Conservation (phyloP, 2,888 invertebrate genomes). For the Eudemis profundana region DNA sequence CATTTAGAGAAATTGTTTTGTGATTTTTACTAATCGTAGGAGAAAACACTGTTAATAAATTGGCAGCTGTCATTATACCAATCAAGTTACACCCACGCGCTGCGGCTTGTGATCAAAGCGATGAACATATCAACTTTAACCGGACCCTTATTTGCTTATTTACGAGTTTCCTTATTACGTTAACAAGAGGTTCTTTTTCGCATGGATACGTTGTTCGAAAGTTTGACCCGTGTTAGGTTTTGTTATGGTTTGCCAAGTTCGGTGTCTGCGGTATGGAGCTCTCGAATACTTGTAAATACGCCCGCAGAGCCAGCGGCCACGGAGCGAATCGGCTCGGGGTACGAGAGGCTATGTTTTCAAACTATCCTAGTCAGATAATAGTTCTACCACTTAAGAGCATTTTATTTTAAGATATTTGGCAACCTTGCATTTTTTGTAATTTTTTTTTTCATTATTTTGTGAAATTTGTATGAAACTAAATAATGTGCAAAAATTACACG, state of each 20-base stretch:
- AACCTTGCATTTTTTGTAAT: no score
- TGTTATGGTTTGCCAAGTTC: conserved; percentile 63
- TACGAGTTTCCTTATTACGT: conserved; percentile 52
- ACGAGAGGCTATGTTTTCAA: no score
- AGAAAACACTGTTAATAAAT: conserved; percentile 57
- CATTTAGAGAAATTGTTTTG: conserved; percentile 78
- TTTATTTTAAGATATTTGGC: no score
- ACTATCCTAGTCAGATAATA: no score
- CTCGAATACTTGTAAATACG: conserved; percentile 27
- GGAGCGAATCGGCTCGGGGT: no score
- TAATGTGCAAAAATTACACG: no score
- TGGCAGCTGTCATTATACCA: conserved; percentile 58
- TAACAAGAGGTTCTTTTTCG: conserved; percentile 79
- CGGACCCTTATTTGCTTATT: conserved; percentile 60
- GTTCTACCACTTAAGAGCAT: no score
- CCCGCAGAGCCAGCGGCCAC: conserved; percentile 3
- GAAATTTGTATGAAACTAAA: no score
- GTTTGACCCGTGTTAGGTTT: conserved; percentile 53
- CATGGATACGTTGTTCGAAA: conserved; percentile 79
- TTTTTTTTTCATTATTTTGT: no score
- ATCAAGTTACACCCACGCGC: conserved; percentile 55
- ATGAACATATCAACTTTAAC: conserved; percentile 78
- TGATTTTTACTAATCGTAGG: conserved; percentile 68
- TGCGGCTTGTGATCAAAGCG: conserved; percentile 64
- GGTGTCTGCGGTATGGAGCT: conserved; percentile 40